phyloP scores from a whole-genome alignment of 1,140 invertebrate genomes.

The Drosophila triauraria region DNA sequence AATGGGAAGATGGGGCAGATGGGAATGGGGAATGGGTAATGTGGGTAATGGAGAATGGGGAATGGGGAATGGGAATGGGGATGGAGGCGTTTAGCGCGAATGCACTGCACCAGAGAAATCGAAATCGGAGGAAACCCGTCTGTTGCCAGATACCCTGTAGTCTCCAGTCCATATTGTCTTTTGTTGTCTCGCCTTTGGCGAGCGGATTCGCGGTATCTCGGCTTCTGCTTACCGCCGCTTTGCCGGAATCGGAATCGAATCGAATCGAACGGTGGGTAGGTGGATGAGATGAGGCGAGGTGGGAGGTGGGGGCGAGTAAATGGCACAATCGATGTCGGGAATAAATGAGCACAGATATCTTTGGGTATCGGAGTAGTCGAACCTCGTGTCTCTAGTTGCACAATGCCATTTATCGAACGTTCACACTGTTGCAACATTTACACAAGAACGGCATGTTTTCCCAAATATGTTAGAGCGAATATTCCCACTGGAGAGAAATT shows the following conservation, averaged over 20 bases:
- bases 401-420: not conserved
- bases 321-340: constrained; percentile 12
- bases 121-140: constrained; percentile 49
- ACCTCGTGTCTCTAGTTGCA: not conserved
- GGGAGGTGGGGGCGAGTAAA: not conserved
- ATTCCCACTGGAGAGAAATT: not conserved
- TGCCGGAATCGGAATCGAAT: constrained; percentile 22
- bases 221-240: constrained; percentile 20
- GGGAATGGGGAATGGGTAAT: not conserved
- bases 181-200: not conserved
- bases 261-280: not conserved
- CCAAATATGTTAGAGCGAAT: too few relatives aligned
- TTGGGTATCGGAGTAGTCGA: not conserved
- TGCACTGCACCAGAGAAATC: constrained; percentile 41
- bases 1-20: constrained; percentile 22
- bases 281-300: too few relatives aligned
- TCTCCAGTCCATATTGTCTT: not conserved
- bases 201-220: constrained; percentile 20
- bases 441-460: too few relatives aligned
- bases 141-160: constrained; percentile 21
- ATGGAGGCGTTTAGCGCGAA: constrained; percentile 25
- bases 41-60: not conserved
- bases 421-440: too few relatives aligned
- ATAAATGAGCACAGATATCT: not conserved
- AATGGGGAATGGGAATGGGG: not conserved